A percentile compares a stretch with the other conserved stretches of the same genome.
These are phyloP conservation scores for Sycobia sp. DNA, from an alignment of 1,140 invertebrate species.

Conservation along the genomic window DNA sequence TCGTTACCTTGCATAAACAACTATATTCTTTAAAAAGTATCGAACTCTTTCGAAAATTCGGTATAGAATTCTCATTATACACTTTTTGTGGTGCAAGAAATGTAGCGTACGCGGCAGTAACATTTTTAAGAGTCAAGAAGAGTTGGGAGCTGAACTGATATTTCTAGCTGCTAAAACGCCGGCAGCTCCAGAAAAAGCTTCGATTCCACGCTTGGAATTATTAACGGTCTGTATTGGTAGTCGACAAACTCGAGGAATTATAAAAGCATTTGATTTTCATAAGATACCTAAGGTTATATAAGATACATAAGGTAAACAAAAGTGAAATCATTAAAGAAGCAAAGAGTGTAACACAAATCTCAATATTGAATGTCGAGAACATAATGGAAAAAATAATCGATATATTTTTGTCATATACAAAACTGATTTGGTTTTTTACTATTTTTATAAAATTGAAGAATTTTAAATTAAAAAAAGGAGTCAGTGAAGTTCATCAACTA, in stretches of 20 bases:
- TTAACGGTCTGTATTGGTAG: constrained; percentile 47
- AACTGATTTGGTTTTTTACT: not conserved
- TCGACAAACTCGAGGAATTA: constrained; percentile 36
- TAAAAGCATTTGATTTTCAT: constrained; percentile 3
- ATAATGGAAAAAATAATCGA: not conserved
- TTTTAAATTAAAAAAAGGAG: not conserved
- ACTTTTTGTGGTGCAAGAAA: constrained; percentile 50
- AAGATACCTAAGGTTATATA: not conserved
- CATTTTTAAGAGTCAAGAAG: constrained; percentile 23
- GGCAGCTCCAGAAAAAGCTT: constrained; percentile 7
- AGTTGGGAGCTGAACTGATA: constrained; percentile 7
- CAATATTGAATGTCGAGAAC: not conserved
- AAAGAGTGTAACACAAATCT: no score
- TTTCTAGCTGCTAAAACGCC: constrained; percentile 44
- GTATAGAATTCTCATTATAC: constrained; percentile 34
- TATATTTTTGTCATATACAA: not conserved
- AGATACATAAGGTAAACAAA: not conserved
- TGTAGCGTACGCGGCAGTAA: constrained; percentile 40
- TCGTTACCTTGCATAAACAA: constrained; percentile 34
- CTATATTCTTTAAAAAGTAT: constrained; percentile 33
- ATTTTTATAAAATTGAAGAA: not conserved
- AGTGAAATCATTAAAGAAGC: constrained; percentile 5
- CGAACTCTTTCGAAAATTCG: constrained; percentile 39
- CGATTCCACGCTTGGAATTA: constrained; percentile 15
- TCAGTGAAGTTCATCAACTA: not conserved